These are phyloP conservation scores for Drosophila multiciliata DNA, from an alignment of 2,888 invertebrate genomes.

Conservation along the genomic window DNA sequence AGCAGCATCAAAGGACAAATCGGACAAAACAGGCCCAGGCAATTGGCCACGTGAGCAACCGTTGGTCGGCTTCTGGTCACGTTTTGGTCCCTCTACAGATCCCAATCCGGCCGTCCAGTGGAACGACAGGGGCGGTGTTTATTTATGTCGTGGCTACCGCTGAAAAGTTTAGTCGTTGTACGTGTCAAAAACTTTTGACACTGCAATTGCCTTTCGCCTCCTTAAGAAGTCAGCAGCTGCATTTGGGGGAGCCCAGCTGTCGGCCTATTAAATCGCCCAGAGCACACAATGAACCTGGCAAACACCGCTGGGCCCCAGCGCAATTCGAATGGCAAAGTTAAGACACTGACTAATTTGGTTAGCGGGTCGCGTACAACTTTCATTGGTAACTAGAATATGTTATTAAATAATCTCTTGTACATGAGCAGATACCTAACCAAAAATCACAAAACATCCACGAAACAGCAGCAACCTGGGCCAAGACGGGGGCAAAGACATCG, in stretches of 20 bases:
- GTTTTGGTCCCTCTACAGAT: constrained; percentile 43
- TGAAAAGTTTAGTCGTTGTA: constrained; percentile 73
- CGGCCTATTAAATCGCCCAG: constrained; percentile 54
- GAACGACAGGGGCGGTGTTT: constrained; percentile 66
- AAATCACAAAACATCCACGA: constrained; percentile 30
- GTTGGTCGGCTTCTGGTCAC: constrained; percentile 57
- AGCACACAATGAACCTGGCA: constrained; percentile 13
- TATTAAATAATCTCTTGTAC: constrained; percentile 67
- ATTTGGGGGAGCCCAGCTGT: constrained; percentile 55
- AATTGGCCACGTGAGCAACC: constrained; percentile 46
- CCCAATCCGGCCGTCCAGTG: neutral
- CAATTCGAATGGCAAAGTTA: constrained; percentile 47
- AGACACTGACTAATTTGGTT: constrained; percentile 69
- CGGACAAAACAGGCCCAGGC: constrained; percentile 54
- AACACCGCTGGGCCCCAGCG: constrained; percentile 6
- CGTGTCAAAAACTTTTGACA: constrained; percentile 77
- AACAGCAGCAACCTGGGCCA: constrained; percentile 1
- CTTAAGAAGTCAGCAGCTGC: constrained; percentile 58
- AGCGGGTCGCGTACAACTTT: constrained; percentile 65
- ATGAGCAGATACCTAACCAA: constrained; percentile 34
- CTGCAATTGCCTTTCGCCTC: constrained; percentile 59
- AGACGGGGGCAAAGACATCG: neutral
- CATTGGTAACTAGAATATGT: constrained; percentile 62
- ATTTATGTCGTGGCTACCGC: constrained; percentile 72
- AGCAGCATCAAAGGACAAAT: constrained; percentile 65